Conservation (phyloP, 1,140 invertebrate genomes). For the Drosophila sulfurigaster region DNA sequence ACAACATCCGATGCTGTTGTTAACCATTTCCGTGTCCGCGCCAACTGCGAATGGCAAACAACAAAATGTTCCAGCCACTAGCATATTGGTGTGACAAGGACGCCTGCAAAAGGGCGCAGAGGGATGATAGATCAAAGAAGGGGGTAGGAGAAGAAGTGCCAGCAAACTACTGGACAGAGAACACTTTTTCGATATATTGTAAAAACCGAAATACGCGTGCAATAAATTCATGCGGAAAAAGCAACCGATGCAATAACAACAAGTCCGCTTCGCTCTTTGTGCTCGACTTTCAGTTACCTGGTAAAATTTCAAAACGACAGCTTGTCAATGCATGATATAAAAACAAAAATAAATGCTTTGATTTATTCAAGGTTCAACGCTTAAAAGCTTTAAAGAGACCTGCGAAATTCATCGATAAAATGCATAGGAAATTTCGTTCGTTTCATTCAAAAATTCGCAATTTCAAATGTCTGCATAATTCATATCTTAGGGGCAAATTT, state of each 20-base stretch:
- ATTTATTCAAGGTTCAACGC: too few relatives aligned
- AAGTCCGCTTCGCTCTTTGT: neutral
- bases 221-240: slow-evolving; percentile 76
- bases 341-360: too few relatives aligned
- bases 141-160: neutral
- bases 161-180: slow-evolving; percentile 1
- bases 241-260: slow-evolving; percentile 52
- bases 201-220: slow-evolving; percentile 68
- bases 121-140: neutral
- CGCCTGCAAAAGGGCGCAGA: neutral
- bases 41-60: slow-evolving; percentile 49
- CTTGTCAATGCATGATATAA: neutral
- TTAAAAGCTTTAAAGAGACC: too few relatives aligned
- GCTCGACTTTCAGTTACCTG: neutral
- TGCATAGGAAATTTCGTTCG: too few relatives aligned
- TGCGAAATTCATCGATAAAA: too few relatives aligned
- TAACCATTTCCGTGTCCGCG: slow-evolving; percentile 72
- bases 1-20: slow-evolving; percentile 78
- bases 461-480: too few relatives aligned
- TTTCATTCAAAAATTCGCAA: too few relatives aligned
- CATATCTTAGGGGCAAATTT: too few relatives aligned
- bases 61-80: slow-evolving; percentile 10
- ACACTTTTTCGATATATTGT: slow-evolving; percentile 43
- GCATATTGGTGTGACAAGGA: slow-evolving; percentile 11
- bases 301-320: neutral